A percentile compares a stretch with the other conserved stretches of the same genome.
Conservation (phyloP, 2,797 vertebrate genomes). For the Cossypha heuglini region DNA sequence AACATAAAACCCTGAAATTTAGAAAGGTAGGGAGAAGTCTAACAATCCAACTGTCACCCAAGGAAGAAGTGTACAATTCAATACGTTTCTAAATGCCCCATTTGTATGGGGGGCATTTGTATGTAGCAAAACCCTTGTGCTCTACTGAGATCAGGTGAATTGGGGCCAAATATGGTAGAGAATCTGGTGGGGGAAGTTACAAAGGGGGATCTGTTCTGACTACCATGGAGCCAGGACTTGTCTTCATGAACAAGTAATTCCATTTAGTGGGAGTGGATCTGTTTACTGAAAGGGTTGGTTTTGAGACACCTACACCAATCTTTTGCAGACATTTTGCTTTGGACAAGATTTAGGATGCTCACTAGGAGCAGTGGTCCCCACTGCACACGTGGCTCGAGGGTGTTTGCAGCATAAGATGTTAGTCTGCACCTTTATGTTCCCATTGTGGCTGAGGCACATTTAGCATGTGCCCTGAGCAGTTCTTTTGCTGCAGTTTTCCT, state of each 20-base stretch:
- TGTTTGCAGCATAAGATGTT: background rate
- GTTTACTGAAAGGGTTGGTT: background rate
- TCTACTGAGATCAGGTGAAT: background rate
- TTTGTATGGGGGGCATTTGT: background rate
- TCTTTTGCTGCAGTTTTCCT: background rate
- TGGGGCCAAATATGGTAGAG: background rate
- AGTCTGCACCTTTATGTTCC: background rate
- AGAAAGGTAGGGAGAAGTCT: background rate
- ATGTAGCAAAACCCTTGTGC: background rate
- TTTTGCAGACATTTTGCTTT: background rate
- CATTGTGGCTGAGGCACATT: background rate
- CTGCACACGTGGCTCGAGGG: accelerated
- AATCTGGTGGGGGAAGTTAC: background rate
- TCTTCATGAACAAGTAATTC: background rate
- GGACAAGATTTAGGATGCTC: background rate
- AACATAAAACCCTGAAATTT: background rate
- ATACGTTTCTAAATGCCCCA: background rate
- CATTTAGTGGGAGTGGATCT: background rate
- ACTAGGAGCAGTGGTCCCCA: background rate
- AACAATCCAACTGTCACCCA: background rate
- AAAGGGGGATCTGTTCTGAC: background rate
- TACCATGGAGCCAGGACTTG: background rate
- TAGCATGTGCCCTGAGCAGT: background rate
- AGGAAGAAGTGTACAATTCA: background rate
- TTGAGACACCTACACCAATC: background rate